These are phyloP conservation scores for Limenitis camilla DNA, from an alignment of 2,888 invertebrate species.

Conservation along the genomic window DNA sequence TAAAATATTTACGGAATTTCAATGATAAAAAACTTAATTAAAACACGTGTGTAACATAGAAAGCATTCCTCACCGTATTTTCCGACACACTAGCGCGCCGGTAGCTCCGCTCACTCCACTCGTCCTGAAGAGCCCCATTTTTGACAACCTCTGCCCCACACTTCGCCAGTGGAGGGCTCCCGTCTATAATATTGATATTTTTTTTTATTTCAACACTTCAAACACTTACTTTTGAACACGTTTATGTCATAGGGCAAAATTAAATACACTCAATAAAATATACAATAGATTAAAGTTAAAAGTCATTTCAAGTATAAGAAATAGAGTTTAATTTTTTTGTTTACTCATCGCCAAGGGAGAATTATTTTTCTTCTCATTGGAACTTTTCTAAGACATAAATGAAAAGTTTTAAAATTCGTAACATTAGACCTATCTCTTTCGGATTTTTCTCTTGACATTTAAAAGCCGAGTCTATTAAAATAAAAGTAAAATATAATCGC, in stretches of 20 bases:
- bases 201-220: slow-evolving; percentile 5
- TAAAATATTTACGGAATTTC: not conserved
- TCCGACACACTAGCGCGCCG: slow-evolving; percentile 32
- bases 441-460: no score
- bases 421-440: no score
- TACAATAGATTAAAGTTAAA: no score
- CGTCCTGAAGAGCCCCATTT: slow-evolving; percentile 53
- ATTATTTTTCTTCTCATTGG: no score
- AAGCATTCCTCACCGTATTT: slow-evolving; percentile 15
- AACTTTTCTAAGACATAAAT: no score
- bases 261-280: no score
- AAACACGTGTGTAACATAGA: slow-evolving; percentile 3
- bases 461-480: no score
- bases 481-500: no score
- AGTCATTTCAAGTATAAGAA: no score
- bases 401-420: no score
- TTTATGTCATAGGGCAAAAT: not conserved
- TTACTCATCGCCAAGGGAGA: no score
- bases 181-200: slow-evolving; percentile 39
- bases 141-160: slow-evolving; percentile 45
- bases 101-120: slow-evolving; percentile 42
- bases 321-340: no score
- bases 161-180: slow-evolving; percentile 44
- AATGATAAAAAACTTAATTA: not conserved
- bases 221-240: not conserved